These are phyloP conservation scores for Notolepis coatsorum DNA, from an alignment of 2,797 vertebrate species.

Conservation along the genomic window DNA sequence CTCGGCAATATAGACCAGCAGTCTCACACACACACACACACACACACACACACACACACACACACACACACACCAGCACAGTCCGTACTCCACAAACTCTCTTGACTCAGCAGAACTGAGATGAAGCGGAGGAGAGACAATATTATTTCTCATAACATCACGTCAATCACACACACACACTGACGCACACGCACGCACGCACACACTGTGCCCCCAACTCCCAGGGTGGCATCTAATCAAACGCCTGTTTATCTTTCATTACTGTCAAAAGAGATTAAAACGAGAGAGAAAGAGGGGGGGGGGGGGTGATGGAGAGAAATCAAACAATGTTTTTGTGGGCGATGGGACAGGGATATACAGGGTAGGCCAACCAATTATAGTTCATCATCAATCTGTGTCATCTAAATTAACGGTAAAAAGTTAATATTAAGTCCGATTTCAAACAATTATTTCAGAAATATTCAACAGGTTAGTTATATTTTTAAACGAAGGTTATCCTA, in stretches of 20 bases:
- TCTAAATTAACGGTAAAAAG: too few species aligned
- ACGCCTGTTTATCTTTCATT: slow-evolving; percentile 85
- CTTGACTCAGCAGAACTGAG: slow-evolving; percentile 80
- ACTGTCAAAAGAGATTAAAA: slow-evolving; percentile 66
- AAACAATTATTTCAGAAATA: too few species aligned
- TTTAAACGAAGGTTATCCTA: too few species aligned
- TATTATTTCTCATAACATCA: slow-evolving; percentile 85
- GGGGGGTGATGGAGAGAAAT: slow-evolving; percentile 28
- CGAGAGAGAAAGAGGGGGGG: slow-evolving; percentile 35
- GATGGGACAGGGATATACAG: not conserved
- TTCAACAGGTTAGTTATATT: too few species aligned
- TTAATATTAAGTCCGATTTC: too few species aligned
- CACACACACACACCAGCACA: slow-evolving; percentile 32
- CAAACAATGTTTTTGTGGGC: slow-evolving; percentile 20
- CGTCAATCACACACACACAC: slow-evolving; percentile 46
- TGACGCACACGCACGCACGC: too few species aligned
- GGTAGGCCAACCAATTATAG: not conserved
- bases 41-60: slow-evolving; percentile 5
- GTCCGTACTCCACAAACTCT: slow-evolving; percentile 51
- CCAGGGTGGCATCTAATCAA: slow-evolving; percentile 78
- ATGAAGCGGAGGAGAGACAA: slow-evolving; percentile 76
- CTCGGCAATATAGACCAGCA: too few species aligned
- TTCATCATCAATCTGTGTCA: too few species aligned
- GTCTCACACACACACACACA: slow-evolving; percentile 4
- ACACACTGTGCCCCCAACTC: slow-evolving; percentile 59